Conservation (phyloP, 2,113 vertebrate species). For the Syrrhaptes paradoxus region DNA sequence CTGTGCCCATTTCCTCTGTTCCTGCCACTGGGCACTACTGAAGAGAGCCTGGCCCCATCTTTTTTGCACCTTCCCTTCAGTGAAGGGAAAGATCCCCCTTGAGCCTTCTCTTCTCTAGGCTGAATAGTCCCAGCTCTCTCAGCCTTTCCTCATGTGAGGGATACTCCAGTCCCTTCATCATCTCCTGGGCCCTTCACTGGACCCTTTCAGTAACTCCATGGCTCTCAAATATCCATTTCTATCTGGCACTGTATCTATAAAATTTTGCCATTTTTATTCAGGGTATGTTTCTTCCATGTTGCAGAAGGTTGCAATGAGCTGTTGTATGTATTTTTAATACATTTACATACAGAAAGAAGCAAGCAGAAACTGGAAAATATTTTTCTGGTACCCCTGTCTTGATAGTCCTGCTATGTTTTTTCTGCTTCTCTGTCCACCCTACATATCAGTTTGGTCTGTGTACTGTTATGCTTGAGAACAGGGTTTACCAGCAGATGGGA, state of each 20-base stretch:
- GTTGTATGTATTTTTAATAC: neutral
- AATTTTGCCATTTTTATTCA: neutral
- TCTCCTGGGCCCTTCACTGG: neutral
- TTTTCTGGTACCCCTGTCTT: neutral
- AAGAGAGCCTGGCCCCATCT: neutral
- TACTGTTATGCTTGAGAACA: neutral
- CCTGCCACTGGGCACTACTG: neutral
- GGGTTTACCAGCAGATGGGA: neutral
- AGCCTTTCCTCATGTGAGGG: neutral
- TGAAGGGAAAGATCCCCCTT: neutral
- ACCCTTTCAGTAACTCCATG: neutral
- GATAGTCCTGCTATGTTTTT: neutral
- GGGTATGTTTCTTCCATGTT: neutral
- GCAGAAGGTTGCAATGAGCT: neutral
- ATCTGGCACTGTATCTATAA: neutral
- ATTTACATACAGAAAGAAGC: neutral
- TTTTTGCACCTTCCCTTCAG: neutral
- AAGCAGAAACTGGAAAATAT: neutral
- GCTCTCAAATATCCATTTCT: neutral
- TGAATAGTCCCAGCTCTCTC: neutral
- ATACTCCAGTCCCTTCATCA: neutral
- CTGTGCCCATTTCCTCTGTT: neutral
- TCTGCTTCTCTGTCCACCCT: neutral
- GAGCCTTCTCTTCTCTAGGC: neutral
- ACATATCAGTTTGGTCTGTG: neutral